Evolutionary conservation across 64 coral and sea anemone genomes (phyloP).

Genomic region (Orbicella faveolata): DNA sequence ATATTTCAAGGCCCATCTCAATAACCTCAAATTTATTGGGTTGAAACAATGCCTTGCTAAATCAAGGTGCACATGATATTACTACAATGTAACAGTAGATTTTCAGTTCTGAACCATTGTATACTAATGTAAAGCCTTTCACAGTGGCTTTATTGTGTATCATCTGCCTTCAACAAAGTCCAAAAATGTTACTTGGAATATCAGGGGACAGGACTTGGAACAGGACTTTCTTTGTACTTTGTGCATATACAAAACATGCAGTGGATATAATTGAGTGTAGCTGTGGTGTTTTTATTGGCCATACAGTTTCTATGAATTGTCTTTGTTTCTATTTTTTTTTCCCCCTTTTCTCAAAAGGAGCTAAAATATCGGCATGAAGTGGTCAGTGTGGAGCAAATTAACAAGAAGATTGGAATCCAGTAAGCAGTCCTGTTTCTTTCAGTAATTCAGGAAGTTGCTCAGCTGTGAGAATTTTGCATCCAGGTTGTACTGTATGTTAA

Average conservation of each 20-base stretch:
- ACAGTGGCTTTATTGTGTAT: neutral
- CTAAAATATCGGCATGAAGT: slow-evolving; percentile 94
- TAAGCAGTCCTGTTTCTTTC: slow-evolving; percentile 9
- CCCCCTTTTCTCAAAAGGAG: slow-evolving; percentile 44
- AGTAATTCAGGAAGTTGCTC: neutral
- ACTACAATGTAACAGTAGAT: too few species aligned
- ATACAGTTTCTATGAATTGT: neutral
- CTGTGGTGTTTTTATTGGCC: too few species aligned
- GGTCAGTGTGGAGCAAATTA: slow-evolving; percentile 83
- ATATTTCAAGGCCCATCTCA: neutral
- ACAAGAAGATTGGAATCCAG: slow-evolving; percentile 96
- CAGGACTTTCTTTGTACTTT: too few species aligned
- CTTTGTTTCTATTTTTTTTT: neutral
- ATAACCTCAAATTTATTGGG: too few species aligned
- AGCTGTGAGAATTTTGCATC: too few species aligned
- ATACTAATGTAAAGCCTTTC: neutral
- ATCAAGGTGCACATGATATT: too few species aligned
- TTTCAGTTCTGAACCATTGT: too few species aligned
- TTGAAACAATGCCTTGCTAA: too few species aligned
- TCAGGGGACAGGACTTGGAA: too few species aligned
- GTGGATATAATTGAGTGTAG: too few species aligned
- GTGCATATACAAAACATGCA: too few species aligned
- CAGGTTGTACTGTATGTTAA: neutral
- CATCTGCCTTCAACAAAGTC: neutral
- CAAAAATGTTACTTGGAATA: too few species aligned